A percentile compares a stretch with the other conserved stretches of the same genome.
Conservation (phyloP, 1,140 invertebrate species). For the Parasteatoda tepidariorum region DNA sequence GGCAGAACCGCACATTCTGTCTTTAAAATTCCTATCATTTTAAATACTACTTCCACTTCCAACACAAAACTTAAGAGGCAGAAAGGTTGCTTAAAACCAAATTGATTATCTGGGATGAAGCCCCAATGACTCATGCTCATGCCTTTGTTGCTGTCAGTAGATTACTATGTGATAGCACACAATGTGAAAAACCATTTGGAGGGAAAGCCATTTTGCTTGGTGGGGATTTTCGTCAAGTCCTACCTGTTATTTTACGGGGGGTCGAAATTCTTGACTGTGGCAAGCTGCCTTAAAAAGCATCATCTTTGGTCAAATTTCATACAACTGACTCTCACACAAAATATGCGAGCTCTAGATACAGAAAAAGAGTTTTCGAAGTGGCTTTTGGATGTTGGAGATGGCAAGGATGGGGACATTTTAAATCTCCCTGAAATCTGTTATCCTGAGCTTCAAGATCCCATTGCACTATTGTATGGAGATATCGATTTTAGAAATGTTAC, state of each 20-base stretch:
- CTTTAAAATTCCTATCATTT: too few relatives aligned
- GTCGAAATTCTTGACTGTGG: neutral
- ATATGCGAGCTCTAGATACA: neutral
- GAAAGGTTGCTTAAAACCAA: too few relatives aligned
- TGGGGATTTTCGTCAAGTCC: too few relatives aligned
- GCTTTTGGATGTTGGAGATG: neutral
- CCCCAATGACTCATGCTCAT: too few relatives aligned
- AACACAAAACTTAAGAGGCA: too few relatives aligned
- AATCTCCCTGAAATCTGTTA: too few relatives aligned
- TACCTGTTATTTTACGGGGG: neutral
- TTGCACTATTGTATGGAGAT: neutral
- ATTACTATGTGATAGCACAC: neutral
- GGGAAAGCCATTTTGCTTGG: too few relatives aligned
- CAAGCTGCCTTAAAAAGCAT: slow-evolving; percentile 1
- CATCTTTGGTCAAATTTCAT: neutral
- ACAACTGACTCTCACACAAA: too few relatives aligned
- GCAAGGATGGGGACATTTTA: too few relatives aligned
- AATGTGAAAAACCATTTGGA: neutral
- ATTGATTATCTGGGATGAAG: too few relatives aligned
- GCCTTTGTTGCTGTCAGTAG: neutral
- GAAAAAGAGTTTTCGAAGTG: neutral
- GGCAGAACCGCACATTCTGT: too few relatives aligned
- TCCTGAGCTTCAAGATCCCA: slow-evolving; percentile 1
- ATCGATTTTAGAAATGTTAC: too few relatives aligned
- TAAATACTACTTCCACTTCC: slow-evolving; percentile 54